Base-by-base conservation (phyloP, 1,140 invertebrate genomes). In the Neotoxoptera formosana region DNA sequence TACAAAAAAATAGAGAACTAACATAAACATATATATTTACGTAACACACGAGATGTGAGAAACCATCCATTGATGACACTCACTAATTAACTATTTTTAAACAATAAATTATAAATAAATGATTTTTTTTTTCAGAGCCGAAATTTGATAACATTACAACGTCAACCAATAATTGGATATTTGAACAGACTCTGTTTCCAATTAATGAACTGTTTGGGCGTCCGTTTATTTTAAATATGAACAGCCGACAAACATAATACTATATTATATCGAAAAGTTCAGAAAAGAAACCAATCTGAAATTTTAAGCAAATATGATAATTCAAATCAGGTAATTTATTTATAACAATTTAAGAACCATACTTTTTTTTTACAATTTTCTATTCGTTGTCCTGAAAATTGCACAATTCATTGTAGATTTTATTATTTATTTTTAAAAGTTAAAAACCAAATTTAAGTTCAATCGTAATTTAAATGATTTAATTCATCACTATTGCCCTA, bases 251-350 rank as follows among this genome's bases (percentile, higher is more conserved):
- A 53, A 88, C 41, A 41, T 41, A 41, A 48, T 17, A 21, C 17
- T 41, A 23, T 23, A 56, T 47, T 21, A 30, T 34, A 34, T 8
- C 30, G 8, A 51, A 0, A 23, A 56, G 4, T 41, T 48, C 25
- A 86, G 36, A 84, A 84, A 36, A 89, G 7, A 34, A 51, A 56
- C 2, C 23, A 30, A 90, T 47, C 36, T 25, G 23, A 60, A 17
- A 67, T n/a, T 67, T 90, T 45, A 41, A 90, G 36, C 53, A 67
- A 90, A 90, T 90, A 90, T 90, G 89, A 67, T 30, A 90, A 90
- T 90, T 90, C 53, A 90, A 67, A 67, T 67, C 23, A 67, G 89
- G 89, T 90, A 90, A 90, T 90, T 51, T 56, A 23, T 56, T 89
- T 25, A 90, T 45, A 9, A 45, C 2, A n/a, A n/a, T n/a, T n/a